Conservation (phyloP, 2,113 vertebrate genomes). For the Dicaeum eximium region DNA sequence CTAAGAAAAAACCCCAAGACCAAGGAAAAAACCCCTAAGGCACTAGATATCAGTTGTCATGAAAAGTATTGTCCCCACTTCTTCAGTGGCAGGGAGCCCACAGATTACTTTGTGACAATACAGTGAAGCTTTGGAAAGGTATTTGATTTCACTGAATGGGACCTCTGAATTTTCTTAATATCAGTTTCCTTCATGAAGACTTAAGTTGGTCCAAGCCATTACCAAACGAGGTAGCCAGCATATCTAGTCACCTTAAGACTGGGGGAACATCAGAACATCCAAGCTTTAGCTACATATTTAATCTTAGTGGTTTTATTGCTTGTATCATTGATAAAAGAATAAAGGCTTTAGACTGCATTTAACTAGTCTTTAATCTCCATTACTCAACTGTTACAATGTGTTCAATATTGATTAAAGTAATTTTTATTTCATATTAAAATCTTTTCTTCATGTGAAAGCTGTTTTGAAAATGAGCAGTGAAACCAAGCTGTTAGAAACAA, state of each 20-base stretch:
- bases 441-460: background rate
- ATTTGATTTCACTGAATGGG: background rate
- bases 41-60: background rate
- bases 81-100: background rate
- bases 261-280: background rate
- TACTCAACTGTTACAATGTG: background rate
- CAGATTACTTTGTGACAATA: background rate
- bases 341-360: background rate
- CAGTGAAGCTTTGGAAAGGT: background rate
- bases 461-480: background rate
- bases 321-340: background rate
- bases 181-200: background rate
- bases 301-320: background rate
- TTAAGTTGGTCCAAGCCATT: background rate
- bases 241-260: background rate
- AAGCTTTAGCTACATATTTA: background rate
- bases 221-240: background rate
- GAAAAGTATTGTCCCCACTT: background rate
- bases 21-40: background rate
- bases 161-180: background rate
- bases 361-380: background rate
- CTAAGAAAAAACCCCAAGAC: background rate
- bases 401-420: background rate
- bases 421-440: background rate
- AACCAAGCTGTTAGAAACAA: background rate